Evolutionary conservation across 2,797 vertebrate genomes (phyloP).

Genomic region (Lepidocolaptes lacrymiger): DNA sequence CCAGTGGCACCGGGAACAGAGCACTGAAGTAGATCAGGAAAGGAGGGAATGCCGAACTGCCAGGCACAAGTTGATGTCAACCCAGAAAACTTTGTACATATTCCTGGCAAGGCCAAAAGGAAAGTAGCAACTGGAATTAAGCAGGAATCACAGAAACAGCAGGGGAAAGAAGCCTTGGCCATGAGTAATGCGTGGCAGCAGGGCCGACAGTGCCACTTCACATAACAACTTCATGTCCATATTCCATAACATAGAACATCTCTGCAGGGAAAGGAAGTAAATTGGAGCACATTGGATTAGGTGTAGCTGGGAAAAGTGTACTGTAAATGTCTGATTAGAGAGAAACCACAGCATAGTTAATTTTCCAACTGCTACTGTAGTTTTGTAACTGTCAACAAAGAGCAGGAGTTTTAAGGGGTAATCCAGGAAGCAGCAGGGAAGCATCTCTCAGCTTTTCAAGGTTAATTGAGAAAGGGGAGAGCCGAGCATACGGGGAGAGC

Average conservation of each 20-base stretch:
- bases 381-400: constrained; percentile 50
- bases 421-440: constrained; percentile 66
- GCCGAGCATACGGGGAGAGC: background rate
- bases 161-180: background rate
- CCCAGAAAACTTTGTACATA: background rate
- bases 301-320: background rate
- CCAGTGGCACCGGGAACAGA: background rate
- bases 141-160: background rate
- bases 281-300: background rate
- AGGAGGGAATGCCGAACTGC: background rate
- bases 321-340: background rate
- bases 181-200: background rate
- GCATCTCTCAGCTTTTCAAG: constrained; percentile 64
- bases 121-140: background rate
- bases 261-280: background rate
- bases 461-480: constrained; percentile 66
- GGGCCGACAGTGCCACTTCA: background rate
- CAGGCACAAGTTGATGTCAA: background rate
- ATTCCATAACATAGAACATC: background rate
- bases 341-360: constrained; percentile 44
- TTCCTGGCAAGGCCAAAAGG: background rate
- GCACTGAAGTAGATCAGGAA: background rate
- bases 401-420: constrained; percentile 63
- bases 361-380: constrained; percentile 28
- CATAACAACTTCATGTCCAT: background rate